Conservation (phyloP, 92 coral and sea anemone genomes). For the Phenganax marumi region DNA sequence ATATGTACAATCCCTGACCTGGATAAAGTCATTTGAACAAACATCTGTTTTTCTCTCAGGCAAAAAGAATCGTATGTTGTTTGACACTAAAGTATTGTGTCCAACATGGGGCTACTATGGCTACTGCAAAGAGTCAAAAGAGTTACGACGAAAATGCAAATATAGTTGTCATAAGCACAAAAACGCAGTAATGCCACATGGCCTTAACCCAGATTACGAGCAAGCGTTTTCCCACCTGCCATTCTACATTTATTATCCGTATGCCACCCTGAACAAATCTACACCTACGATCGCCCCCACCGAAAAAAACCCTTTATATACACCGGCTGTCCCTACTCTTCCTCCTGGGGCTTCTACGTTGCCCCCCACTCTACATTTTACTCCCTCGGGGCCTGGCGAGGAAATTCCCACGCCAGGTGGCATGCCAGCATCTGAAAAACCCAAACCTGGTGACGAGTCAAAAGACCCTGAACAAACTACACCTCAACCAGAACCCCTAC, state of each 20-base stretch:
- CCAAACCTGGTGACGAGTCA: neutral
- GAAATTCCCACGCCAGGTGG: neutral
- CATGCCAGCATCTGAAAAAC: neutral
- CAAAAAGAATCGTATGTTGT: neutral
- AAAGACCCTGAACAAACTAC: neutral
- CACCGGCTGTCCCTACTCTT: neutral
- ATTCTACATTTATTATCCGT: neutral
- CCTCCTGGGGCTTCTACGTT: neutral
- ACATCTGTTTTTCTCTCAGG: neutral
- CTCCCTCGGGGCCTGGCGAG: neutral
- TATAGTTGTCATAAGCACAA: conserved; percentile 20
- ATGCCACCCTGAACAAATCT: neutral
- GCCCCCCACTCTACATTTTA: neutral
- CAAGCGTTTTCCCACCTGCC: neutral
- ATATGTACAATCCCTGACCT: too few species aligned
- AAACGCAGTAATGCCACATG: neutral
- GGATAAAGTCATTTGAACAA: too few species aligned
- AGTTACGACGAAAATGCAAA: neutral
- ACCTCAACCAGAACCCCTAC: neutral
- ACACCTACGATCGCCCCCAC: conserved; percentile 4
- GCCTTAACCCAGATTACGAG: neutral
- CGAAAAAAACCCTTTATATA: neutral
- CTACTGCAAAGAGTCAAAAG: neutral
- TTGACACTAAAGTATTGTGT: conserved; percentile 3
- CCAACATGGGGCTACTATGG: conserved; percentile 20